phyloP scores from a whole-genome alignment of 1,140 invertebrate species.

The Rhopalosiphum maidis region DNA sequence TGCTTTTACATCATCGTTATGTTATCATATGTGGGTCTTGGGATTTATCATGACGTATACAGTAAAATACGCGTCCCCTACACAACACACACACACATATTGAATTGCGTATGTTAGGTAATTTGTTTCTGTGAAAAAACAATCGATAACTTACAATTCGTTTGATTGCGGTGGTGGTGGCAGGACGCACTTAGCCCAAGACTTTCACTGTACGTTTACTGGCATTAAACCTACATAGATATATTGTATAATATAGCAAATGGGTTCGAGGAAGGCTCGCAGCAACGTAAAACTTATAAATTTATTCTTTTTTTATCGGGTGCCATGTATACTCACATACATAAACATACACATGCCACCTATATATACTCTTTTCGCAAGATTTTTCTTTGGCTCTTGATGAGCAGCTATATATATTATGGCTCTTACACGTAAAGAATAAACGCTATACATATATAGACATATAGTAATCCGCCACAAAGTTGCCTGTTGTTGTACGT shows the following conservation, averaged over 20 bases:
- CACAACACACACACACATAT: not conserved
- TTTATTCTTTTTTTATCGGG: not conserved
- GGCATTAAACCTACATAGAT: not conserved
- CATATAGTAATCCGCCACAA: not conserved
- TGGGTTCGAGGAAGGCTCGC: not conserved
- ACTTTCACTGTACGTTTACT: not conserved
- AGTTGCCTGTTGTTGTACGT: not conserved
- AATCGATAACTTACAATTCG: slow-evolving; percentile 35
- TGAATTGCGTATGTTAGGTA: not conserved
- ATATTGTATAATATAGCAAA: not conserved
- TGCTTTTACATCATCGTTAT: not conserved
- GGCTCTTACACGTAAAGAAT: not conserved
- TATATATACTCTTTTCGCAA: not conserved
- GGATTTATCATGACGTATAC: not conserved
- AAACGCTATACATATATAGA: not conserved
- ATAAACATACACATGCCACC: not conserved
- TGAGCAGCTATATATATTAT: not conserved
- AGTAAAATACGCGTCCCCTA: not conserved
- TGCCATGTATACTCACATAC: not conserved
- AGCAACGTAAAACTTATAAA: not conserved
- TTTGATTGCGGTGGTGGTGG: not conserved
- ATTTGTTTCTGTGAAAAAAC: not conserved
- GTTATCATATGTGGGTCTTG: not conserved
- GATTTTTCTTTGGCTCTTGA: not conserved
- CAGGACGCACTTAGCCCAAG: not conserved